A percentile compares a stretch with the other conserved stretches of the same genome.
phyloP scores from a whole-genome alignment of 2,888 invertebrate species.

The Lepidochrysops patricia region DNA sequence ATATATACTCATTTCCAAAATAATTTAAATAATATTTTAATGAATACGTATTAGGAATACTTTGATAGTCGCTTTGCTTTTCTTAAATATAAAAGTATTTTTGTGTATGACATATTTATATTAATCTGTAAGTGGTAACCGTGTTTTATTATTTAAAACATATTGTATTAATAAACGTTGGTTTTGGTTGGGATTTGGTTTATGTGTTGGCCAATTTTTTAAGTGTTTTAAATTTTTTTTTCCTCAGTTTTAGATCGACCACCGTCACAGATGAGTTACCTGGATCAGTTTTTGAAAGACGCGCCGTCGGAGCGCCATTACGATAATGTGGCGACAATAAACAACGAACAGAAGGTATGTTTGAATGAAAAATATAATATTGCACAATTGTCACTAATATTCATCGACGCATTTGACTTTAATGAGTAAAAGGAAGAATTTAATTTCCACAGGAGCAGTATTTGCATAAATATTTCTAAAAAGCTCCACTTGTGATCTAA shows the following conservation, averaged over 20 bases:
- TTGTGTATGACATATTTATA: neutral
- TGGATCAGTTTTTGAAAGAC: constrained; percentile 92
- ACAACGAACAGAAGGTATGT: constrained; percentile 60
- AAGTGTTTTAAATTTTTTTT: constrained; percentile 14
- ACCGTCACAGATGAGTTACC: constrained; percentile 92
- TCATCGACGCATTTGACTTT: neutral
- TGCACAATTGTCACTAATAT: constrained; percentile 15
- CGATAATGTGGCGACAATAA: constrained; percentile 60
- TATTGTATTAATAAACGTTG: constrained; percentile 26
- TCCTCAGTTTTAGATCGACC: constrained; percentile 88
- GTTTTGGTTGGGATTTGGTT: constrained; percentile 66
- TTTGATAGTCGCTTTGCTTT: neutral
- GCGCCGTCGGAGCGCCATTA: constrained; percentile 62
- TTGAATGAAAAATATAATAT: neutral
- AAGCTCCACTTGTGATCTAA: too few relatives aligned
- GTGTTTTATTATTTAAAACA: constrained; percentile 6
- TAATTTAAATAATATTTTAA: too few relatives aligned
- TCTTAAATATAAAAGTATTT: neutral
- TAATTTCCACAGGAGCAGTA: too few relatives aligned
- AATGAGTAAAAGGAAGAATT: neutral
- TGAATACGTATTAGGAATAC: too few relatives aligned
- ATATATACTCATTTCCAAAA: too few relatives aligned
- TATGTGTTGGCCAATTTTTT: constrained; percentile 32
- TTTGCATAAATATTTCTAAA: too few relatives aligned
- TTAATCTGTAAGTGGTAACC: neutral